Evolutionary conservation across 2,888 invertebrate species (phyloP).

Genomic region (Masnerella sp.): DNA sequence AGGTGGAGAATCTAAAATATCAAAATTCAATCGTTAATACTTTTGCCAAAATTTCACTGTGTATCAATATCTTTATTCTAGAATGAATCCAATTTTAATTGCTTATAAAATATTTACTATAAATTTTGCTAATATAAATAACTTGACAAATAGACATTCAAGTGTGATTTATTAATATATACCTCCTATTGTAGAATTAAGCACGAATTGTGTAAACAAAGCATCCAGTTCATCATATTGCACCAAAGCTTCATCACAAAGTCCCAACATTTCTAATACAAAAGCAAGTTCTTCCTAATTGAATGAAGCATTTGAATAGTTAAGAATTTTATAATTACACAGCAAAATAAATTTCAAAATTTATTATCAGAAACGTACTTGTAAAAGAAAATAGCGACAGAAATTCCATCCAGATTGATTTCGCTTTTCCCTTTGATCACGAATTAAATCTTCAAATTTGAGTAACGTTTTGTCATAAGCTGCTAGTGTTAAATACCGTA

Average conservation of each 20-base stretch:
- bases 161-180: constrained; percentile 11
- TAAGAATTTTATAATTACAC: constrained; percentile 6
- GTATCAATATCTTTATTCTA: too few relatives aligned
- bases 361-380: constrained; percentile 79
- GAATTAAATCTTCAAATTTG: constrained; percentile 92
- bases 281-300: constrained; percentile 94
- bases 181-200: constrained; percentile 92
- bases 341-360: constrained; percentile 3
- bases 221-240: constrained; percentile 99
- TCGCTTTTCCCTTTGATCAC: constrained; percentile 92
- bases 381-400: constrained; percentile 94
- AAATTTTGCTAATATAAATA: too few relatives aligned
- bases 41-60: too few relatives aligned
- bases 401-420: constrained; percentile 96
- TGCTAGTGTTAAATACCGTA: constrained; percentile 89
- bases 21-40: too few relatives aligned
- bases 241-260: constrained; percentile 95
- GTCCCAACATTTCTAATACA: constrained; percentile 94
- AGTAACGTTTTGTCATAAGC: constrained; percentile 92
- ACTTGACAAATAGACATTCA: too few relatives aligned
- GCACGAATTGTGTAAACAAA: constrained; percentile 96
- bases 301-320: constrained; percentile 6
- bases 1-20: constrained; percentile 84
- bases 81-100: too few relatives aligned
- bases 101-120: too few relatives aligned